Base-by-base conservation (phyloP, 2,113 vertebrate species). In the Anarrhichthys ocellatus region DNA sequence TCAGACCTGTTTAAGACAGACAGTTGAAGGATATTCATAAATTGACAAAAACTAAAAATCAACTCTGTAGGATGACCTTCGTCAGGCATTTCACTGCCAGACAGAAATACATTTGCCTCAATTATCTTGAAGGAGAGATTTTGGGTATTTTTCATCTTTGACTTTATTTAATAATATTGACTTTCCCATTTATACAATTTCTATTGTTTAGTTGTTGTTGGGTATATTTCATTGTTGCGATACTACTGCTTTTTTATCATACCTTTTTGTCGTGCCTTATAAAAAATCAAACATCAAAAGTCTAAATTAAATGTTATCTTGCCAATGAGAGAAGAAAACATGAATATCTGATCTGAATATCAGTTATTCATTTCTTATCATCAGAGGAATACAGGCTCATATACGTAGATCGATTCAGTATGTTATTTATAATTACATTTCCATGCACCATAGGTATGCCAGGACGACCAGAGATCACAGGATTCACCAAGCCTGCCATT, bases 401-500 rank as follows among this genome's bases (percentile, higher is more conserved):
- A 50, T 27, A 27, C 27, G 29, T 29, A 20, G 1, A 24, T 46
- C 29, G 34, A 50, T 81, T 44, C 20, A 18, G 40, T 61, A 36
- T 50, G 8, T 36, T 61, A 22, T 67, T 72, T 62, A 40, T 34
- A 50, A n/a, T 71, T 74, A 13, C 54, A 36, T 44, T 70, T 82
- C 10, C 46, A 4, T 69, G 62, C 59, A 79, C 92, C 70, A 65
- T 90, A 99, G 98, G 97, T 87, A 97, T 98, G 81, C 98, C 98
- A 10, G 96, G 95, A 80, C 97, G 97, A 82, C 98, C 98, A 59
- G 96, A 98, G 81, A 99, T 99, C 87, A 96, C 95, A 78, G 98
- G 98, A 82, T 97, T 98, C 93, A 96, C 96, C 84, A 97, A 96
- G 86, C 98, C 98, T 13, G 96, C 97, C 84, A 96, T 96, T 95